Evolutionary conservation across 1,140 invertebrate genomes (phyloP).

Genomic region (Macrobrachium nipponense): DNA sequence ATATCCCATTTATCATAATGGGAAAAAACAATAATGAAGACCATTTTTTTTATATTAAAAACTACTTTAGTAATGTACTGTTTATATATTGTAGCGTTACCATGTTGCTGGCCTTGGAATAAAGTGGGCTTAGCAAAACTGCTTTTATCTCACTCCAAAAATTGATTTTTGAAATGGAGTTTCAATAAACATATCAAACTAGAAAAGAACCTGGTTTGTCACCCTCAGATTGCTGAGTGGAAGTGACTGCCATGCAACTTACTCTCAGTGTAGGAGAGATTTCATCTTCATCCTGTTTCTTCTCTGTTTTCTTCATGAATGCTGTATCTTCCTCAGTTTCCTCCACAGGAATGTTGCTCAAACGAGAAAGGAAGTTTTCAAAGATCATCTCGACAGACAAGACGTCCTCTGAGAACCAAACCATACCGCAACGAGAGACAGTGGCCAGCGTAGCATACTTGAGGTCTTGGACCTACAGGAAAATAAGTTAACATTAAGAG

Average conservation of each 20-base stretch:
- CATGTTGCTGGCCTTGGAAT: no score
- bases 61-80: no score
- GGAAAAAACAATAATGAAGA: no score
- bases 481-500: background rate
- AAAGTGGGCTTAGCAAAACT: no score
- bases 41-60: no score
- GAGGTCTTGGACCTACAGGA: constrained; percentile 88
- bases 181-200: no score
- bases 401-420: constrained; percentile 98
- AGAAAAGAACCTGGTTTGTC: no score
- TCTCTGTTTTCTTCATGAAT: constrained; percentile 68
- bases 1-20: no score
- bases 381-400: constrained; percentile 99
- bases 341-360: constrained; percentile 91
- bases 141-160: no score
- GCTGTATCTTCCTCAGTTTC: constrained; percentile 82
- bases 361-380: constrained; percentile 90
- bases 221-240: background rate
- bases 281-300: constrained; percentile 81
- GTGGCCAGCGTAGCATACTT: constrained; percentile 99
- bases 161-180: no score
- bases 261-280: constrained; percentile 84
- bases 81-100: no score
- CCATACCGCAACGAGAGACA: constrained; percentile 99
- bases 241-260: constrained; percentile 12